Percentiles rank a stretch among this genome's conserved stretches.
These are phyloP conservation scores for Plebejus argus DNA, from an alignment of 2,888 invertebrate species.

Conservation along the genomic window DNA sequence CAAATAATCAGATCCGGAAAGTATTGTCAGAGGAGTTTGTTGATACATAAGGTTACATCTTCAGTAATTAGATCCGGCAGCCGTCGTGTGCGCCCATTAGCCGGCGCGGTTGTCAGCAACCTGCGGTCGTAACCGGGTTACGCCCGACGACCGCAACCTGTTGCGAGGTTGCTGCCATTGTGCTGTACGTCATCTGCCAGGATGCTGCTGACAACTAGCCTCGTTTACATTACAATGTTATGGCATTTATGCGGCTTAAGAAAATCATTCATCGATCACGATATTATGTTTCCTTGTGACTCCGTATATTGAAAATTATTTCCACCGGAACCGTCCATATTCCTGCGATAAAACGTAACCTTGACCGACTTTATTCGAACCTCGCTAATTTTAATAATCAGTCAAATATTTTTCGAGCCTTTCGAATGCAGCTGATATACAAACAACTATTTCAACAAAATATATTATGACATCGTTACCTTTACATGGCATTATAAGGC, in stretches of 20 bases:
- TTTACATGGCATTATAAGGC: too few species aligned
- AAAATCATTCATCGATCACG: too few species aligned
- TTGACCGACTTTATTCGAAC: too few species aligned
- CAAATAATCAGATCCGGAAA: neutral
- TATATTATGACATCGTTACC: too few species aligned
- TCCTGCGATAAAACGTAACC: neutral
- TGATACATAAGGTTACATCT: neutral
- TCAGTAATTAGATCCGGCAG: conserved; percentile 13
- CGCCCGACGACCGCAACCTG: neutral
- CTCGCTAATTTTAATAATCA: too few species aligned
- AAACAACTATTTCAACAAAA: too few species aligned
- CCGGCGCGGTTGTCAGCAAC: neutral
- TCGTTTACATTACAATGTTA: neutral
- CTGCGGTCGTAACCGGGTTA: neutral
- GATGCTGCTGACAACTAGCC: neutral
- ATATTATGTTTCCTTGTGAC: too few species aligned
- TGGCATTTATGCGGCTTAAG: too few species aligned
- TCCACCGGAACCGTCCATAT: neutral
- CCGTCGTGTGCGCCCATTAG: neutral
- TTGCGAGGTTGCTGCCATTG: neutral
- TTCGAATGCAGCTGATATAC: too few species aligned
- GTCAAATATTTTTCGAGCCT: too few species aligned
- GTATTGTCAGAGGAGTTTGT: neutral
- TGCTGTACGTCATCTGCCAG: neutral
- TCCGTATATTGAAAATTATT: too few species aligned